phyloP scores from a whole-genome alignment of 2,113 vertebrate species.

The Hiodon alosoides region DNA sequence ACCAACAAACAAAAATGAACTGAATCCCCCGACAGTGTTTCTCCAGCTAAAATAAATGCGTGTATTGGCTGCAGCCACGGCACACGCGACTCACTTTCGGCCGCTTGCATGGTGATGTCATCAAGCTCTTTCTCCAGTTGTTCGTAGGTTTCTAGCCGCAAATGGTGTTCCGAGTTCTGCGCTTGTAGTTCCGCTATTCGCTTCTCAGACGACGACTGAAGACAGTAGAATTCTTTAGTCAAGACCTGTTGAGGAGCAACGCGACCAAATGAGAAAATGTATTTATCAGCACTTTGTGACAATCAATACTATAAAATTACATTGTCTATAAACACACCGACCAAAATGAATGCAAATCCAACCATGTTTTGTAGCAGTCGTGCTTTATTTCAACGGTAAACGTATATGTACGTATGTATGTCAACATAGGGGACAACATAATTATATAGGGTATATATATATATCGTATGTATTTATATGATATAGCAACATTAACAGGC shows the following conservation, averaged over 20 bases:
- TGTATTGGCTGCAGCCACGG: background rate
- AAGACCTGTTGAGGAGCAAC: constrained; percentile 66
- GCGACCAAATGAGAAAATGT: background rate
- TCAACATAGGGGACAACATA: no score
- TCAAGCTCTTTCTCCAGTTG: constrained; percentile 90
- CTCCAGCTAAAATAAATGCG: no score
- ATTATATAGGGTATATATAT: no score
- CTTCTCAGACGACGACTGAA: constrained; percentile 88
- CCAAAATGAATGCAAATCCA: background rate
- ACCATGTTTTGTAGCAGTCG: background rate
- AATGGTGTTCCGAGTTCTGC: constrained; percentile 79
- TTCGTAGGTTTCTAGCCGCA: constrained; percentile 83
- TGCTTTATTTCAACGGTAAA: no score
- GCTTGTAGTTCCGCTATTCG: constrained; percentile 77
- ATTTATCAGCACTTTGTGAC: no score
- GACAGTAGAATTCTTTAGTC: constrained; percentile 92
- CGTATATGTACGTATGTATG: no score
- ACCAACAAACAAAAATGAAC: no score
- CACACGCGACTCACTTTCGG: constrained; percentile 76
- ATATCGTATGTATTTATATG: background rate
- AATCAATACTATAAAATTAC: no score
- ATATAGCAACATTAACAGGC: background rate
- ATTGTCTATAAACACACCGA: no score
- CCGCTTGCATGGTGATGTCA: constrained; percentile 90
- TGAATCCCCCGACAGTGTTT: no score